Conservation (phyloP, 2,888 invertebrate genomes). For the Carcina quercana region DNA sequence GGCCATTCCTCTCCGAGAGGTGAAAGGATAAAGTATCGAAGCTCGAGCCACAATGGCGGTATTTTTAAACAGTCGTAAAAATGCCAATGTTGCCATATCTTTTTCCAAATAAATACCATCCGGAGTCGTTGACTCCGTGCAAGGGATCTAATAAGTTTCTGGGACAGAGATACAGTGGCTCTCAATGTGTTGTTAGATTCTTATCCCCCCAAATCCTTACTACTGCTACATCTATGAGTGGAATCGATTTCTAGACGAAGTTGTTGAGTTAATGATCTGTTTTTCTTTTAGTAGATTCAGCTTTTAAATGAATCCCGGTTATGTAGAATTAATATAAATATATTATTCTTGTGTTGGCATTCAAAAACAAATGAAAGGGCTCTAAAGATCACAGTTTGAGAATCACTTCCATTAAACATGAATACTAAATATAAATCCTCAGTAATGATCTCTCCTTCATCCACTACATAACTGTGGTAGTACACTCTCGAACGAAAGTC, state of each 20-base stretch:
- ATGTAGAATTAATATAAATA: no score
- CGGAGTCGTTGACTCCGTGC: conserved; percentile 19
- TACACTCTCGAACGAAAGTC: no score
- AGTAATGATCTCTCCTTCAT: conserved; percentile 10
- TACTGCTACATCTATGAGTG: no score
- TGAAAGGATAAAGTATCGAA: conserved; percentile 8
- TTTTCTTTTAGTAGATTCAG: no score
- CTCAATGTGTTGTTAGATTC: conserved; percentile 5
- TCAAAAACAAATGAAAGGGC: no score
- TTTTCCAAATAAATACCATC: conserved; percentile 21
- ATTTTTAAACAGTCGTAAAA: conserved; percentile 20
- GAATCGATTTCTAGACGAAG: no score
- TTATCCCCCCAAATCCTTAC: no score
- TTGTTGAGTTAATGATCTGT: no score
- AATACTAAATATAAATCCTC: conserved; percentile 10
- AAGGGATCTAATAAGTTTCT: conserved; percentile 9
- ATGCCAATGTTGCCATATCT: conserved; percentile 25
- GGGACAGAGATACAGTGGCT: conserved; percentile 2
- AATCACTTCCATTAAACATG: conserved; percentile 4
- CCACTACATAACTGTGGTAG: no score
- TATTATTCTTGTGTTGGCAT: no score
- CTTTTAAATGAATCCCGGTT: no score
- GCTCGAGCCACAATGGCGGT: conserved; percentile 8
- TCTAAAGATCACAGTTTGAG: conserved; percentile 6
- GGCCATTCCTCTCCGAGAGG: conserved; percentile 5